Evolutionary conservation across 2,113 vertebrate species (phyloP).

Genomic region (Brachypodius melanocephalos): DNA sequence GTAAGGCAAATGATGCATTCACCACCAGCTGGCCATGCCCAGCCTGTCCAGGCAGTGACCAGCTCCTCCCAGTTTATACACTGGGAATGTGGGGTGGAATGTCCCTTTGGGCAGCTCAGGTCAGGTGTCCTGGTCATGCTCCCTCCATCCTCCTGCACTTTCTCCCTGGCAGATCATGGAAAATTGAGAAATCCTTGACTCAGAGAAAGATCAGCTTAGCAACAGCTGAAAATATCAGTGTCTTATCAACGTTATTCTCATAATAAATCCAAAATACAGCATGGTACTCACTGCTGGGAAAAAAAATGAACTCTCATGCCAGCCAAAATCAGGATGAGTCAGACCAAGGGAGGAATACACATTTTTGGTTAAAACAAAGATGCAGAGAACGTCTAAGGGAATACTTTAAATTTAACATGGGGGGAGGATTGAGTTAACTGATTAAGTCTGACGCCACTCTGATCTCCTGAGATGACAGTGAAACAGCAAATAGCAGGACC

Average conservation of each 20-base stretch:
- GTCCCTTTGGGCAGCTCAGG: background rate
- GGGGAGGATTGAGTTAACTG: background rate
- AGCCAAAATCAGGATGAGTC: background rate
- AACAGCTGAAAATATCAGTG: background rate
- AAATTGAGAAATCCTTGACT: background rate
- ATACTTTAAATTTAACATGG: background rate
- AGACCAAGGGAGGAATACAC: background rate
- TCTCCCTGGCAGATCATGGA: background rate
- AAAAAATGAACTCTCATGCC: background rate
- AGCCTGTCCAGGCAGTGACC: background rate
- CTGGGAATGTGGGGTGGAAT: background rate
- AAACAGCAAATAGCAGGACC: background rate
- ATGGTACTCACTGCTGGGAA: no score
- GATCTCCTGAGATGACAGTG: background rate
- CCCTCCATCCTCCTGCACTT: background rate
- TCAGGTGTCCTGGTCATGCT: background rate
- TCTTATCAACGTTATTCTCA: background rate
- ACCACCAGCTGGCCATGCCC: background rate
- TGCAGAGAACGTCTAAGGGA: background rate
- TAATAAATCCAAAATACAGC: background rate
- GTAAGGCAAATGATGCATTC: background rate
- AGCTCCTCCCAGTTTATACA: background rate
- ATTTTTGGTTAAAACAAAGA: background rate
- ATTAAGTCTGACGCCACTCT: background rate
- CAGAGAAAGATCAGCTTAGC: no score